A percentile compares a stretch with the other conserved stretches of the same genome.
Evolutionary conservation across 2,888 invertebrate genomes (phyloP).

Genomic region (Polietes domitor): DNA sequence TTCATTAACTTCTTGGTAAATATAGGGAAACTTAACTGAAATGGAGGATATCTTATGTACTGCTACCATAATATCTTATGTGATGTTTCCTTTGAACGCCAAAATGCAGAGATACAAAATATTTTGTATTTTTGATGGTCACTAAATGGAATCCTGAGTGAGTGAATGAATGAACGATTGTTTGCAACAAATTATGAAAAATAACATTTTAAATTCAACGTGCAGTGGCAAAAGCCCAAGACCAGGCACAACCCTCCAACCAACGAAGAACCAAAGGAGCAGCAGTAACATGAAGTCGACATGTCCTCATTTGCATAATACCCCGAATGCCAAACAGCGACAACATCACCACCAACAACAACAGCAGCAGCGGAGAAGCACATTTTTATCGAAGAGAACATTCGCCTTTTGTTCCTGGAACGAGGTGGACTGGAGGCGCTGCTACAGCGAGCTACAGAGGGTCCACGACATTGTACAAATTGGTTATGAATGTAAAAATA

Average conservation of each 20-base stretch:
- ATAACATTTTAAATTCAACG: conserved; percentile 59
- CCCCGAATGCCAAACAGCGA: conserved; percentile 49
- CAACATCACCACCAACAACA: conserved; percentile 16
- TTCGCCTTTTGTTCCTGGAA: conserved; percentile 47
- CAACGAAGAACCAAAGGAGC: conserved; percentile 23
- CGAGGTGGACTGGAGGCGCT: conserved; percentile 25
- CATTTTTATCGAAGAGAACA: conserved; percentile 56
- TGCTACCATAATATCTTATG: no score
- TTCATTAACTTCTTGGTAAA: no score
- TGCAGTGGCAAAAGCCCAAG: conserved; percentile 32
- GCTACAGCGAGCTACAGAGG: neutral
- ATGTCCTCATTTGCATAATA: conserved; percentile 67
- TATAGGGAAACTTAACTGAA: neutral
- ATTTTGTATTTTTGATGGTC: no score
- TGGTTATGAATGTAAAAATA: conserved; percentile 65
- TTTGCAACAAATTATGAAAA: conserved; percentile 63
- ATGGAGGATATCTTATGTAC: no score
- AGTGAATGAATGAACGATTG: conserved; percentile 43
- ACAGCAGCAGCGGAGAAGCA: conserved; percentile 45
- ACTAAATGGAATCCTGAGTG: neutral
- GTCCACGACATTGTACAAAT: conserved; percentile 50
- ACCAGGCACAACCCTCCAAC: conserved; percentile 26
- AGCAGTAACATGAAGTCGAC: conserved; percentile 60
- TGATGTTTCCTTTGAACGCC: no score
- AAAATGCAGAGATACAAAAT: no score